These are phyloP conservation scores for Xenopus petersii DNA, from an alignment of 2,797 vertebrate species.

Conservation along the genomic window DNA sequence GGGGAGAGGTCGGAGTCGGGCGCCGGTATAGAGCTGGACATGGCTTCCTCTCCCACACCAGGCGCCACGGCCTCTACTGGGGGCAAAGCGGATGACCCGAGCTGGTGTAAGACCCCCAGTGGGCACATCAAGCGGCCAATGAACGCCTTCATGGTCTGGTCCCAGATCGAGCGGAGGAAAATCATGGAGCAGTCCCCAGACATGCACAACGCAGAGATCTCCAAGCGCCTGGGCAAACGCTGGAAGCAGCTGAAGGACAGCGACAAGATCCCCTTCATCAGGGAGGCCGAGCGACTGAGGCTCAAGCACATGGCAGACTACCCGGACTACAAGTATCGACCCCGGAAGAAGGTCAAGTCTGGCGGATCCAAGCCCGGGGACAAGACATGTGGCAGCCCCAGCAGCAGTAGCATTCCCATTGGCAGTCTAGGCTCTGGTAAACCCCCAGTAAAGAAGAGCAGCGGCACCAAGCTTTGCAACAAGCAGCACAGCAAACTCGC, in stretches of 20 bases:
- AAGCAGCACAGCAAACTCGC: slow-evolving; percentile 80
- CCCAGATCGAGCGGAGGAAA: slow-evolving; percentile 92
- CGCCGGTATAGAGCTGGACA: slow-evolving; percentile 85
- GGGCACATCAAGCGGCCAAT: slow-evolving; percentile 97
- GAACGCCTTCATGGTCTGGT: slow-evolving; percentile 99
- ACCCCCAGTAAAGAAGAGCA: slow-evolving; percentile 51
- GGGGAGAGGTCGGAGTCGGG: slow-evolving; percentile 91
- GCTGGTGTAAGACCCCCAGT: slow-evolving; percentile 95
- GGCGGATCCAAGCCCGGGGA: slow-evolving; percentile 72
- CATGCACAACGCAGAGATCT: slow-evolving; percentile 98
- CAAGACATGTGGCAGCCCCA: slow-evolving; percentile 59
- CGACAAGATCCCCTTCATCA: slow-evolving; percentile 97
- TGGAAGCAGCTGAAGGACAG: slow-evolving; percentile 96
- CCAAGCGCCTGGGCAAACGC: slow-evolving; percentile 92
- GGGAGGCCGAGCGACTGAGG: slow-evolving; percentile 94
- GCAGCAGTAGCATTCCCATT: slow-evolving; percentile 56
- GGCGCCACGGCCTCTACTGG: slow-evolving; percentile 83
- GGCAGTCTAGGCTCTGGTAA: slow-evolving; percentile 63
- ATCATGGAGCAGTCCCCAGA: slow-evolving; percentile 97
- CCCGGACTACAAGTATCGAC: slow-evolving; percentile 98
- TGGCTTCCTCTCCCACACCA: slow-evolving; percentile 87
- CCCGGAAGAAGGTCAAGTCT: slow-evolving; percentile 94
- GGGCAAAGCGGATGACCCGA: slow-evolving; percentile 87
- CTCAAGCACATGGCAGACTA: slow-evolving; percentile 99
- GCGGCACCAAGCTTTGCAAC: slow-evolving; percentile 56